Base-by-base conservation (phyloP, 2,888 invertebrate species). In the Micoletzkya japonica region DNA sequence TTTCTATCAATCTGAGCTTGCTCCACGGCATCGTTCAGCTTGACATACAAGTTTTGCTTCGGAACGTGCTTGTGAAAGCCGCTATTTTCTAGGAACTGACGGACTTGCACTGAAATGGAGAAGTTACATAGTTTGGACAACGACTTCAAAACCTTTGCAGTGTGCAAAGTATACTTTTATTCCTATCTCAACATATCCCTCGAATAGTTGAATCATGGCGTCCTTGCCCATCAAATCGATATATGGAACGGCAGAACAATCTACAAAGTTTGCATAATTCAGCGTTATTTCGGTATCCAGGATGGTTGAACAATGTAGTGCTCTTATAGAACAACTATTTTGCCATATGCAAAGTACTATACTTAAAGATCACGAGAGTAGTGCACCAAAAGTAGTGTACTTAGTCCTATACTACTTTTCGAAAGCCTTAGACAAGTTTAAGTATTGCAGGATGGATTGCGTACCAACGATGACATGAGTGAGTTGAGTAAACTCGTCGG, bases 171-270 rank as follows among this genome's bases (percentile, higher is more conserved):
- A 72, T 6, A 82, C 81, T 4, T 70, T 70, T 44, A 82, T 76
- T 17, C 74, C 77, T 54, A 81, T 74, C 26, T 74, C 61, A 24
- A 67, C 68, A 70, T 78, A 82, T 39, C 79, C 81, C 10, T 67
- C 54, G 66, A 73, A 76, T 7, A 73, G 74, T 34, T 80, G 77
- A 0, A 72, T 61, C 60, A 83, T 70, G 0, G 76, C 78, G 44
- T 82, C 81, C 20, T 77, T 75, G 2, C 82, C 83, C 80, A 83
- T 83, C 37, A 80, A 71, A 74, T 83, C 83, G 20, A 84, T 72
- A 66, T 80, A 83, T 1, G 81, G 75, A 59, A 83, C 77, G 4
- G 78, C 74, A 20, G 87, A 86, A 75, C 87, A 87, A 75, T 87
- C 87, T 64, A 86, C 74, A 70, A n/a, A n/a, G n/a, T n/a, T n/a